Conservation (phyloP, 1,140 invertebrate species). For the Parasteatoda tepidariorum region DNA sequence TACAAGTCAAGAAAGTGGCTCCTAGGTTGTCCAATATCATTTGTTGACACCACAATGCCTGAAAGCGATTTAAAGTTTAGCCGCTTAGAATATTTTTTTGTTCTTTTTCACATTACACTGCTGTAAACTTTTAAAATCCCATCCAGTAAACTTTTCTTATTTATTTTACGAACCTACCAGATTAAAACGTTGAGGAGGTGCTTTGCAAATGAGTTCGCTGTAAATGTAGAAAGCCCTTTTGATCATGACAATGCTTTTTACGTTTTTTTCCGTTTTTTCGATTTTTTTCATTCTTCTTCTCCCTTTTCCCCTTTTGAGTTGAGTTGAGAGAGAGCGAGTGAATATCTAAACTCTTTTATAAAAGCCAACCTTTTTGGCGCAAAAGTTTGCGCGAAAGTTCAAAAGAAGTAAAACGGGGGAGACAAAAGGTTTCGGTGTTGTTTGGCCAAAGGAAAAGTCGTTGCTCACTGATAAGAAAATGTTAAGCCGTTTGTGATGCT, state of each 20-base stretch:
- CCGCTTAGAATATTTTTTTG: background rate
- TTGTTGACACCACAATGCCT: background rate
- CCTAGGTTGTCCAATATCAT: conserved; percentile 46
- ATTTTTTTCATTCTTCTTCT: background rate
- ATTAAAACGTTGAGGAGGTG: conserved; percentile 16
- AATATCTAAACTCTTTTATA: conserved; percentile 46
- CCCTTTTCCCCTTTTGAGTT: background rate
- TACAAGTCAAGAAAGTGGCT: background rate
- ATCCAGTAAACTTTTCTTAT: conserved; percentile 45
- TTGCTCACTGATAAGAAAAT: conserved; percentile 59
- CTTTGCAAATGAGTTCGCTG: conserved; percentile 52
- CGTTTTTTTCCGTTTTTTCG: conserved; percentile 9
- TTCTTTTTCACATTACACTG: background rate
- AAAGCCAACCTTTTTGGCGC: background rate
- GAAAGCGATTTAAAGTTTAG: conserved; percentile 19
- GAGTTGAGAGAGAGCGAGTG: too few relatives aligned
- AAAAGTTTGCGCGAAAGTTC: conserved; percentile 39
- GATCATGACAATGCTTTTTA: conserved; percentile 58
- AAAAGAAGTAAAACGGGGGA: conserved; percentile 42
- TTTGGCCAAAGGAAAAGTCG: conserved; percentile 25
- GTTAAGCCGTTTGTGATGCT: conserved; percentile 54
- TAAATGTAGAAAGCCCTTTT: conserved; percentile 50
- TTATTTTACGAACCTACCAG: background rate
- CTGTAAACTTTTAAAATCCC: conserved; percentile 43
- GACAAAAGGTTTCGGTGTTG: conserved; percentile 35